A percentile compares a stretch with the other conserved stretches of the same genome.
These are phyloP conservation scores for Musca domestica DNA, from an alignment of 1,140 invertebrate genomes.

Conservation along the genomic window DNA sequence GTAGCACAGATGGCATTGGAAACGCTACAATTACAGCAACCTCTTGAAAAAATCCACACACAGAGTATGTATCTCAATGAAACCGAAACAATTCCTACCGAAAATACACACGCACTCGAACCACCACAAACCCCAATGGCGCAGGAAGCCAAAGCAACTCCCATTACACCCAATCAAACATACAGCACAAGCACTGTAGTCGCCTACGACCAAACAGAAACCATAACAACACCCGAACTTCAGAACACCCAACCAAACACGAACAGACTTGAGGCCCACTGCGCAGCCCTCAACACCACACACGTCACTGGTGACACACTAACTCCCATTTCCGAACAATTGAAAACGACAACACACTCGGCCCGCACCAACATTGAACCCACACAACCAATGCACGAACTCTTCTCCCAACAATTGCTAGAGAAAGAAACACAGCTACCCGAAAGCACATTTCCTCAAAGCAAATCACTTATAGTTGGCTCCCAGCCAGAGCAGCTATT, in stretches of 20 bases:
- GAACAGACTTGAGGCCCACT: too few relatives aligned
- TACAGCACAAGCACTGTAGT: neutral
- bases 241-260: neutral
- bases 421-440: neutral
- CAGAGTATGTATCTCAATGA: slow-evolving; percentile 12
- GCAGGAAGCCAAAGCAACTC: neutral
- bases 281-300: neutral
- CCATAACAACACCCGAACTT: neutral
- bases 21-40: neutral
- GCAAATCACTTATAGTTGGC: too few relatives aligned
- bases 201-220: neutral
- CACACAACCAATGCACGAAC: neutral
- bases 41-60: slow-evolving; percentile 3
- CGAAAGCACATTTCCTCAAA: too few relatives aligned
- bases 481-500: too few relatives aligned
- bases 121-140: neutral
- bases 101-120: neutral
- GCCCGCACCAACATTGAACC: neutral
- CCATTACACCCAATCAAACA: neutral
- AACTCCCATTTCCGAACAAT: neutral
- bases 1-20: neutral
- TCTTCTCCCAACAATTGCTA: neutral
- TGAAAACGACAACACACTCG: neutral
- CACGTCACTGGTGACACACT: neutral
- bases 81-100: slow-evolving; percentile 6